Percentiles rank a stretch among this genome's conserved stretches.
These are phyloP conservation scores for Escarpia spicata DNA, from an alignment of 2,888 invertebrate species.

Conservation along the genomic window DNA sequence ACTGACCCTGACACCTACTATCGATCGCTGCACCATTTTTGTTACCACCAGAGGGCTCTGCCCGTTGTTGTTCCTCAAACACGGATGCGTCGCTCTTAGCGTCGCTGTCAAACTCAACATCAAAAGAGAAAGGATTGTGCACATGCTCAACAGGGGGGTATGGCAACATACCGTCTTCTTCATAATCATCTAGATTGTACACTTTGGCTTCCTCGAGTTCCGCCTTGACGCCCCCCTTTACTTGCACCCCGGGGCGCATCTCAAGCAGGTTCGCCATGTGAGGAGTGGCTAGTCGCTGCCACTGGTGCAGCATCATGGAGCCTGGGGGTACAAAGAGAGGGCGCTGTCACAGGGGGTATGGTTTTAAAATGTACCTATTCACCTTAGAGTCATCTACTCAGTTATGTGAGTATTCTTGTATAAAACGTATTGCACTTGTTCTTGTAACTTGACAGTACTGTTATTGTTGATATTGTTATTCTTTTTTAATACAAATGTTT, in stretches of 20 bases:
- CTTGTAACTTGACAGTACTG: not conserved
- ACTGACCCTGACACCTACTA: conserved; percentile 1
- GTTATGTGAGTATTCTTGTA: not conserved
- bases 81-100: not conserved
- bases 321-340: conserved; percentile 45
- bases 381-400: not conserved
- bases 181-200: conserved; percentile 75
- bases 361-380: not conserved
- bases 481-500: not conserved
- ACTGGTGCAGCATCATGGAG: conserved; percentile 90
- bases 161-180: conserved; percentile 71
- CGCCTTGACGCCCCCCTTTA: conserved; percentile 60
- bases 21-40: not conserved
- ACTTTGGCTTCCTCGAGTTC: conserved; percentile 72
- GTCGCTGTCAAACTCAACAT: not conserved
- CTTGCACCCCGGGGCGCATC: conserved; percentile 89
- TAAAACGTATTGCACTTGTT: not conserved
- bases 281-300: conserved; percentile 94
- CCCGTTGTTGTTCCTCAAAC: not conserved
- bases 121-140: not conserved
- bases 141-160: conserved; percentile 21
- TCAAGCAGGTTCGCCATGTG: conserved; percentile 90
- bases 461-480: not conserved
- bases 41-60: not conserved
- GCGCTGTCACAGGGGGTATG: not conserved